Conservation (phyloP, 2,797 vertebrate species). For the Acanthurus leucopareius region DNA sequence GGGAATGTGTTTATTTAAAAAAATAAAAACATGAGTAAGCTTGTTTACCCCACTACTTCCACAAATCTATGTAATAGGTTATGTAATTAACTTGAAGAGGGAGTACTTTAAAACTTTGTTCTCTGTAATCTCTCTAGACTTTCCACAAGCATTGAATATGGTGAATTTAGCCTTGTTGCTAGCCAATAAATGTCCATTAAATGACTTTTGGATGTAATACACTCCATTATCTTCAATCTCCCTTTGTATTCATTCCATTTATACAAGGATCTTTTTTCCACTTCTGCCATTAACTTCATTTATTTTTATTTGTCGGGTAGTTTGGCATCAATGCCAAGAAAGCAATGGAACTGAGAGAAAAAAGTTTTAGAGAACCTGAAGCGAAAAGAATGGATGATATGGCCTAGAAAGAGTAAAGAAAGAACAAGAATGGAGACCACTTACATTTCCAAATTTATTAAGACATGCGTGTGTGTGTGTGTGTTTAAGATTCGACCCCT, state of each 20-base stretch:
- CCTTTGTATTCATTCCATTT: slow-evolving; percentile 29
- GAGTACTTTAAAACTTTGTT: slow-evolving; percentile 44
- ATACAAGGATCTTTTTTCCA: slow-evolving; percentile 22
- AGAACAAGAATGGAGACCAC: not conserved
- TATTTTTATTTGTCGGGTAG: slow-evolving; percentile 42
- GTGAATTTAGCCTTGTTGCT: slow-evolving; percentile 38
- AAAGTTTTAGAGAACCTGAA: not conserved
- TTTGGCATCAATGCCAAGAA: slow-evolving; percentile 20
- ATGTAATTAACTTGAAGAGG: slow-evolving; percentile 23
- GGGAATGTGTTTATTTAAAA: slow-evolving; percentile 9
- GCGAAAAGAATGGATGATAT: not conserved
- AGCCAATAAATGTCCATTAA: slow-evolving; percentile 45
- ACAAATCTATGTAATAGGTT: slow-evolving; percentile 18
- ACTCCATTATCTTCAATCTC: slow-evolving; percentile 46
- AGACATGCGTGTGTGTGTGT: not conserved
- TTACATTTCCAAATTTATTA: slow-evolving; percentile 20
- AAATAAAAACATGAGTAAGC: not conserved
- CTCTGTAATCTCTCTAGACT: slow-evolving; percentile 34
- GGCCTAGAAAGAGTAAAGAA: not conserved
- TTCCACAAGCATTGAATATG: slow-evolving; percentile 43
- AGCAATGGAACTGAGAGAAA: slow-evolving; percentile 4
- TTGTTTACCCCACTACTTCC: slow-evolving; percentile 29
- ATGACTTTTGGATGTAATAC: slow-evolving; percentile 31
- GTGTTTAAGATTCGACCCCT: not conserved
- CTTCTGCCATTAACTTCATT: slow-evolving; percentile 20